Evolutionary conservation across 2,113 vertebrate species (phyloP).

Genomic region (Apteryx owenii): DNA sequence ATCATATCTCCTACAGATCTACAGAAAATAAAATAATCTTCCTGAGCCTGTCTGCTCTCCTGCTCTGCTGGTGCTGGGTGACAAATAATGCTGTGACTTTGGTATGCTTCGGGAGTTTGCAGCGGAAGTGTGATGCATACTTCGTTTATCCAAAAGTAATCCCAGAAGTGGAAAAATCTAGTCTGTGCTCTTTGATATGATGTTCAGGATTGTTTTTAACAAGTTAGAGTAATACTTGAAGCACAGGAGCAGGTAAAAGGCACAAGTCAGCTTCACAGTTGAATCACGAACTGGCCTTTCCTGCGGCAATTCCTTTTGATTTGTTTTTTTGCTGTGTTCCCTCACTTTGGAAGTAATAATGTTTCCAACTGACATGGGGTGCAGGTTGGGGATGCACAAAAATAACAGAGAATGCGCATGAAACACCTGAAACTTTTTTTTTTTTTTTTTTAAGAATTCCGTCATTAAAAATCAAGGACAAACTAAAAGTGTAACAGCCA

Average conservation of each 20-base stretch:
- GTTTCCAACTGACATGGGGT: neutral
- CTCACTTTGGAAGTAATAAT: neutral
- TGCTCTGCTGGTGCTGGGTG: neutral
- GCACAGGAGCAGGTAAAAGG: neutral
- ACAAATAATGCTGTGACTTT: neutral
- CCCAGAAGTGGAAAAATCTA: neutral
- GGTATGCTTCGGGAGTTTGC: neutral
- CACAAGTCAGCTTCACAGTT: accelerated
- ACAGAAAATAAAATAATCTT: neutral
- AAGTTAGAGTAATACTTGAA: neutral
- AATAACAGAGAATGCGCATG: neutral
- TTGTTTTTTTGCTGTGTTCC: accelerated
- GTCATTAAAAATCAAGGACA: neutral
- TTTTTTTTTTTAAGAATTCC: neutral
- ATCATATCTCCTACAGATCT: neutral
- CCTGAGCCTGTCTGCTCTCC: neutral
- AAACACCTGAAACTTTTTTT: neutral
- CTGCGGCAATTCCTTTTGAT: neutral
- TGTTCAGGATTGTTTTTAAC: neutral
- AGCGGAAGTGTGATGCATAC: neutral
- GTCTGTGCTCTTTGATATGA: neutral
- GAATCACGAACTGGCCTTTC: neutral
- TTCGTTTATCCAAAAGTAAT: neutral
- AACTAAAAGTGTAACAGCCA: neutral
- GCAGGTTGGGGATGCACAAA: neutral